These are phyloP conservation scores for Casuarius casuarius DNA, from an alignment of 2,113 vertebrate genomes.

Conservation along the genomic window DNA sequence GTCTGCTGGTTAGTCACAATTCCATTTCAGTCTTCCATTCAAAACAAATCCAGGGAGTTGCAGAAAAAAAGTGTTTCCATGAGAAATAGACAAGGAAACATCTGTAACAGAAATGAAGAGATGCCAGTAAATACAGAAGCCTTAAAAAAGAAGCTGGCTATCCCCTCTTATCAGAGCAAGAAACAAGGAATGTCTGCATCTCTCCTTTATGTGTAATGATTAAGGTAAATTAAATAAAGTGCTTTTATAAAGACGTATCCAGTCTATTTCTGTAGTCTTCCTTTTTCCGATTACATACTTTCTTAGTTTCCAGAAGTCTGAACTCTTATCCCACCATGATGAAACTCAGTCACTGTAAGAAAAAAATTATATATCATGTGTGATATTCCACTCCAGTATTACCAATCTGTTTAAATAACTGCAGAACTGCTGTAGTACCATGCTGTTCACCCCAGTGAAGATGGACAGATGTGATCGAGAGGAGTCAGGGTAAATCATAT, in stretches of 20 bases:
- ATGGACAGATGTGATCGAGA: neutral
- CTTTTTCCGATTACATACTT: neutral
- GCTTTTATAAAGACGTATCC: neutral
- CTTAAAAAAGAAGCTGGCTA: neutral
- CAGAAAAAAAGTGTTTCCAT: neutral
- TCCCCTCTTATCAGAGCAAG: neutral
- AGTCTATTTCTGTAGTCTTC: neutral
- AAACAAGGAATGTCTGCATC: neutral
- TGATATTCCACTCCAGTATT: neutral
- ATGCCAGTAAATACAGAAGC: neutral
- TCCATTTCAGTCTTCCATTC: neutral
- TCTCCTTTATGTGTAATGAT: neutral
- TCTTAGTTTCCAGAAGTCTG: neutral
- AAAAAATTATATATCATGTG: fast-evolving
- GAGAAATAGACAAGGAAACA: neutral
- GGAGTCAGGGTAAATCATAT: neutral
- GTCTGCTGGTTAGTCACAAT: neutral
- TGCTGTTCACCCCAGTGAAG: neutral
- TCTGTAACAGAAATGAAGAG: neutral
- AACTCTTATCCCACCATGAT: neutral
- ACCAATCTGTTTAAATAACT: neutral
- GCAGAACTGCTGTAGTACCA: neutral
- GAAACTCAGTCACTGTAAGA: neutral
- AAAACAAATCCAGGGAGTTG: neutral
- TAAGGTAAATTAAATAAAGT: neutral